phyloP scores from a whole-genome alignment of 2,888 invertebrate genomes.

The Campaea margaritaria region DNA sequence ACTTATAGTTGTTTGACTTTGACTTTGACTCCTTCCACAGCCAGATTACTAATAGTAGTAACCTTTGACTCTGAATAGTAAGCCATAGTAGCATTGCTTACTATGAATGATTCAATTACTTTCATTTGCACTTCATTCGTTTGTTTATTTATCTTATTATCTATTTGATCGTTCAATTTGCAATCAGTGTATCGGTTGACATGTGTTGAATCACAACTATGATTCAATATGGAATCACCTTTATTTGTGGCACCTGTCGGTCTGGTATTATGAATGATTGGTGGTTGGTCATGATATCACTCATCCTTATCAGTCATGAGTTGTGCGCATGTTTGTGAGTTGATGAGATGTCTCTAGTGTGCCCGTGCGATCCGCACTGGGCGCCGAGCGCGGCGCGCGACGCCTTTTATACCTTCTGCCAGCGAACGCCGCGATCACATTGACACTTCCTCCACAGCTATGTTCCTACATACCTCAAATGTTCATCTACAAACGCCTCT shows the following conservation, averaged over 20 bases:
- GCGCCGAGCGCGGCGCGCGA: constrained; percentile 60
- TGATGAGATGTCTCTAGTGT: constrained; percentile 59
- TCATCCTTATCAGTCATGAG: constrained; percentile 34
- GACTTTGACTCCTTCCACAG: neutral
- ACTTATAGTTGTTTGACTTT: neutral
- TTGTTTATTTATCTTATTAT: constrained; percentile 48
- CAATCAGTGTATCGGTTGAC: constrained; percentile 30
- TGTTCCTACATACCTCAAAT: constrained; percentile 22
- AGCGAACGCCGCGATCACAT: constrained; percentile 46
- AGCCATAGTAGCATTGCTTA: neutral
- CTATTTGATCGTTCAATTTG: constrained; percentile 30
- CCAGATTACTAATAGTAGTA: neutral
- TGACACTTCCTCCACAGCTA: constrained; percentile 20
- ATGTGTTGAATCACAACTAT: constrained; percentile 30
- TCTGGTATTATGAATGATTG: constrained; percentile 6
- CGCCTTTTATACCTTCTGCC: constrained; percentile 67
- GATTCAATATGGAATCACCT: constrained; percentile 30
- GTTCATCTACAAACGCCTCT: neutral
- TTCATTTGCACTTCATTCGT: constrained; percentile 7
- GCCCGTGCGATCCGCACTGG: constrained; percentile 83
- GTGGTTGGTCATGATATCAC: constrained; percentile 21
- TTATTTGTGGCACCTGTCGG: constrained; percentile 12
- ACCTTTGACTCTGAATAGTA: too few relatives aligned
- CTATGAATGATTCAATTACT: constrained; percentile 3
- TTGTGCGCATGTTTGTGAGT: constrained; percentile 19